Evolutionary conservation across 1,140 invertebrate species (phyloP), one percentile per base, ranked within the genome.

Genomic region (Papilio helenus): DNA sequence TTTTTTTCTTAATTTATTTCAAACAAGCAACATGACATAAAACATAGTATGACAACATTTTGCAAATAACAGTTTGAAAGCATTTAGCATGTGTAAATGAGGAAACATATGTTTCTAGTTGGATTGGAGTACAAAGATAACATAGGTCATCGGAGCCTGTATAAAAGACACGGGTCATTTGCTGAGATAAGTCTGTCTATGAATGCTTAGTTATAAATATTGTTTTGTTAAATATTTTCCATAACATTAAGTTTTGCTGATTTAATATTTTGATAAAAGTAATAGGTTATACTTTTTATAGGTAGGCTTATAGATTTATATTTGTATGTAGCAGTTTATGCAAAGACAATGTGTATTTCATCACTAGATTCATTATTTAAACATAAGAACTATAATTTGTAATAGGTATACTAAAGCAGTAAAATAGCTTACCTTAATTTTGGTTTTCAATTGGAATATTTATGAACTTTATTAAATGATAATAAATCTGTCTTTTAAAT

Each of bases 121-220:
- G 84, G 85, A 87, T 91, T 89, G 86, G 86, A 83, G 72, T 89
- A 83, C 81, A 90, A 86, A 90, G 93, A 94, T 94, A 94, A 94
- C 77, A 85, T 83, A 83, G 93, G 92, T 94, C 90, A 93, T 87
- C 85, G 87, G 82, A 90, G 85, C 79, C 81, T 86, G 83, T 87
- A 88, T 84, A 86, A 89, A 91, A 92, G 90, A 92, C 89, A 87
- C 82, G 90, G 92, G 92, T 94, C 92, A 94, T 81, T 87, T 85
- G 73, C 83, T 86, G 79, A 88, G 90, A 93, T 93, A 93, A 94
- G 85, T 89, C 80, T 82, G 82, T 87, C 86, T 90, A 86, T 87
- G 87, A 89, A 90, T 88, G 88, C 81, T 85, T 85, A 86, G 80
- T 88, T 87, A 86, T 87, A 84, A 85, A 86, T 85, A 84, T 83